Evolutionary conservation across 2,888 invertebrate species (phyloP).

Genomic region (Crematogaster levior): DNA sequence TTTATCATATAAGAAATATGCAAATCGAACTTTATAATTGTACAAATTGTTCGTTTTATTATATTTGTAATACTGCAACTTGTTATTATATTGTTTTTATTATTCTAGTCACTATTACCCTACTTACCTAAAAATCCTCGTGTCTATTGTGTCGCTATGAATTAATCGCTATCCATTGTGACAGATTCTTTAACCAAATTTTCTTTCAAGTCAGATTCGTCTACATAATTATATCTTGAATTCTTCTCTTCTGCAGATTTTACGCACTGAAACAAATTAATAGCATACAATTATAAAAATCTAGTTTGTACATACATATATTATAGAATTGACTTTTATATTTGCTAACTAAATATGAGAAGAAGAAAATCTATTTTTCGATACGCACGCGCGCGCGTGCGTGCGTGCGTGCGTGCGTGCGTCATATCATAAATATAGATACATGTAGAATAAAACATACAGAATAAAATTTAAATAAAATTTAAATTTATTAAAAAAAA

Average conservation of each 20-base stretch:
- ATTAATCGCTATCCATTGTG: slow-evolving; percentile 82
- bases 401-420: too few relatives aligned
- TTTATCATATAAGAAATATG: slow-evolving; percentile 57
- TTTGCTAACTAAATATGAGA: background rate
- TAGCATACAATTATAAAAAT: slow-evolving; percentile 10
- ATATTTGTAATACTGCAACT: slow-evolving; percentile 72
- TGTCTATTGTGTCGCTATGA: slow-evolving; percentile 26
- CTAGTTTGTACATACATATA: background rate
- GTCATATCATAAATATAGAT: too few relatives aligned
- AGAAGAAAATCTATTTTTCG: background rate
- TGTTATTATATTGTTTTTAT: slow-evolving; percentile 71
- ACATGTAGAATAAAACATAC: too few relatives aligned
- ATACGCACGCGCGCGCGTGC: too few relatives aligned
- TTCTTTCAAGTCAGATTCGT: slow-evolving; percentile 83
- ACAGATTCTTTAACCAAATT: slow-evolving; percentile 77
- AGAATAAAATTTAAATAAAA: too few relatives aligned
- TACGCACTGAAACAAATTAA: slow-evolving; percentile 80
- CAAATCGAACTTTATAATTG: slow-evolving; percentile 75
- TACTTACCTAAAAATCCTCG: slow-evolving; percentile 64
- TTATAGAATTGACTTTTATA: background rate
- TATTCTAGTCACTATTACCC: slow-evolving; percentile 19
- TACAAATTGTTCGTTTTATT: slow-evolving; percentile 69
- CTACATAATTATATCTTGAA: slow-evolving; percentile 82
- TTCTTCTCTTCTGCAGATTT: slow-evolving; percentile 84
- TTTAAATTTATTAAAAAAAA: background rate